These are phyloP conservation scores for Potorous gilbertii DNA, from an alignment of 2,797 vertebrate species.

Conservation along the genomic window DNA sequence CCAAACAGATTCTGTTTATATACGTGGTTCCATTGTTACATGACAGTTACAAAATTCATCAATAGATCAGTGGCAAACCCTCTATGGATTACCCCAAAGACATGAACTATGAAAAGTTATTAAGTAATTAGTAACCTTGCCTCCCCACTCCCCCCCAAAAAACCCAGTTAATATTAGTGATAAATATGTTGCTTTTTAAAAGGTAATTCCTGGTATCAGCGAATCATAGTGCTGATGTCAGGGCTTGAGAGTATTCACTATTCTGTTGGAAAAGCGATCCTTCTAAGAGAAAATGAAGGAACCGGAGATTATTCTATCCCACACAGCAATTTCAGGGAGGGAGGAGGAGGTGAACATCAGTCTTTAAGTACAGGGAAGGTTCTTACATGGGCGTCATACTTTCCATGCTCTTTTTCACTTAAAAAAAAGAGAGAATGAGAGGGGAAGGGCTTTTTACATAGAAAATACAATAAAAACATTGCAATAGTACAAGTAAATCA, in stretches of 20 bases:
- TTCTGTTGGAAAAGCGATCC: conserved; percentile 37
- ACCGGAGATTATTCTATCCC: conserved; percentile 12
- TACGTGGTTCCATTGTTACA: conserved; percentile 81
- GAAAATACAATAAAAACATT: neutral
- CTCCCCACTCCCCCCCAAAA: neutral
- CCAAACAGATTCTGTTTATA: conserved; percentile 74
- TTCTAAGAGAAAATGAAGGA: conserved; percentile 26
- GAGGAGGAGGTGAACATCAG: neutral
- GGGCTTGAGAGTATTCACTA: neutral
- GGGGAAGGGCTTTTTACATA: conserved; percentile 38
- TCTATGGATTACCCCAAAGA: conserved; percentile 64
- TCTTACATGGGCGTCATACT: conserved; percentile 16
- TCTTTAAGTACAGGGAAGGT: neutral
- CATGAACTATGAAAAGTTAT: conserved; percentile 65
- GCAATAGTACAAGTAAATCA: neutral
- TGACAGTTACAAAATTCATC: conserved; percentile 84
- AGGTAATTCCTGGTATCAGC: conserved; percentile 25
- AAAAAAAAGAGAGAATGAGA: conserved; percentile 45
- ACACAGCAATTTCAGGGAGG: neutral
- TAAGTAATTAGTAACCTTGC: conserved; percentile 75
- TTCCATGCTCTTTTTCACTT: conserved; percentile 54
- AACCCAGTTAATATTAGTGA: conserved; percentile 43
- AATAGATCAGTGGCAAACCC: conserved; percentile 80
- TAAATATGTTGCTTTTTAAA: conserved; percentile 40
- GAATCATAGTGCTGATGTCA: conserved; percentile 12